Evolutionary conservation across 2,888 invertebrate genomes (phyloP).

Genomic region (Tetragonula carbonaria): DNA sequence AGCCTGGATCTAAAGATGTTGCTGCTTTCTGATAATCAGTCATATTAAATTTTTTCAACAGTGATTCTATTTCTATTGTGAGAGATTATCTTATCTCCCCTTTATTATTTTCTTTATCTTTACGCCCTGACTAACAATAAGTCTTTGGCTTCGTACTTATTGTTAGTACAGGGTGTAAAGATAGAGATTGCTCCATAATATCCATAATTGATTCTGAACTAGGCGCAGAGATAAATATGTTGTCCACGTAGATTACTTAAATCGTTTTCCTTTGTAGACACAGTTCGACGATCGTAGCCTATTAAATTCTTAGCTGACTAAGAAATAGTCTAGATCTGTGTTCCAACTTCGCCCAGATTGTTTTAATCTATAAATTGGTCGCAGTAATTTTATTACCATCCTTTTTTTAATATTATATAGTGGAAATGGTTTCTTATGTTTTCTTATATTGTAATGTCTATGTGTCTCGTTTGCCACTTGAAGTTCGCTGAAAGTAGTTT

Average conservation of each 20-base stretch:
- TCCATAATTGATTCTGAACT: not conserved
- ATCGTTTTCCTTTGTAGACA: conserved; percentile 8
- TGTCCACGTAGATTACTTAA: conserved; percentile 20
- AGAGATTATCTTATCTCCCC: conserved; percentile 2
- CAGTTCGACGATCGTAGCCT: conserved; percentile 26
- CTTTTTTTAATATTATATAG: not conserved
- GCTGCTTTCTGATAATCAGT: not conserved
- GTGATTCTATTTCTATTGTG: not conserved
- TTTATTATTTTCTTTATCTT: not conserved
- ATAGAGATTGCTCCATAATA: not conserved
- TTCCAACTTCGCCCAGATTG: conserved; percentile 16
- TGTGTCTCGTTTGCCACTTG: conserved; percentile 13
- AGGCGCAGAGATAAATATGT: conserved; percentile 23
- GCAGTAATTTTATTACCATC: conserved; percentile 15
- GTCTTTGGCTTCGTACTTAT: conserved; percentile 19
- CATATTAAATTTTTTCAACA: conserved; percentile 3
- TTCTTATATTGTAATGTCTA: conserved; percentile 20
- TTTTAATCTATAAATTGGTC: conserved; percentile 20
- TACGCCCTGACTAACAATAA: conserved; percentile 8
- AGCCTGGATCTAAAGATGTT: not conserved
- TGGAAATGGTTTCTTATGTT: conserved; percentile 20
- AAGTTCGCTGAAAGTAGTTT: not conserved
- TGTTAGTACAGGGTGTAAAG: too few species aligned
- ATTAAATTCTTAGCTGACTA: not conserved
- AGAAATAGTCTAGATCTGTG: conserved; percentile 4